These are phyloP conservation scores for Boloria selene DNA, from an alignment of 2,888 invertebrate genomes.

Conservation along the genomic window DNA sequence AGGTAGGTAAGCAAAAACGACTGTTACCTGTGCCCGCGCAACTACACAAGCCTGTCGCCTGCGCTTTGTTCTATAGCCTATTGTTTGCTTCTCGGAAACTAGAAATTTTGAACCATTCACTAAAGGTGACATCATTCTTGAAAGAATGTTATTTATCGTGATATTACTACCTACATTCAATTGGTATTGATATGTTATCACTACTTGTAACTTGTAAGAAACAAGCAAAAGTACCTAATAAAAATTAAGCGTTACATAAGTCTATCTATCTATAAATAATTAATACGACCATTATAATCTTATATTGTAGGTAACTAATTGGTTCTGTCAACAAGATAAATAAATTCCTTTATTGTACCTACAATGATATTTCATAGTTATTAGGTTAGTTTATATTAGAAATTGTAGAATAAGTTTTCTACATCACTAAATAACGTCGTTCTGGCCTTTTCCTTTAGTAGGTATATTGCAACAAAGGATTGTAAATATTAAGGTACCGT, in stretches of 20 bases:
- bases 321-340: background rate
- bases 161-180: constrained; percentile 23
- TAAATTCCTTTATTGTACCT: background rate
- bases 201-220: background rate
- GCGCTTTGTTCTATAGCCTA: constrained; percentile 68
- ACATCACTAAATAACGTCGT: no score
- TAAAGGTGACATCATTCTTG: constrained; percentile 33
- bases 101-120: constrained; percentile 40
- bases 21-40: constrained; percentile 67
- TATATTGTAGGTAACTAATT: constrained; percentile 3
- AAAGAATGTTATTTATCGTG: constrained; percentile 29
- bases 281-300: constrained; percentile 6
- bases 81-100: constrained; percentile 59
- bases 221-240: constrained; percentile 1
- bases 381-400: no score
- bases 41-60: constrained; percentile 48
- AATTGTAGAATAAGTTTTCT: no score
- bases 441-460: no score
- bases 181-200: constrained; percentile 25
- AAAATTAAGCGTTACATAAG: background rate
- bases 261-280: background rate
- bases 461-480: no score
- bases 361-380: no score
- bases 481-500: no score
- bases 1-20: constrained; percentile 63